phyloP scores from a whole-genome alignment of 2,888 invertebrate species.

The Pecten maximus region DNA sequence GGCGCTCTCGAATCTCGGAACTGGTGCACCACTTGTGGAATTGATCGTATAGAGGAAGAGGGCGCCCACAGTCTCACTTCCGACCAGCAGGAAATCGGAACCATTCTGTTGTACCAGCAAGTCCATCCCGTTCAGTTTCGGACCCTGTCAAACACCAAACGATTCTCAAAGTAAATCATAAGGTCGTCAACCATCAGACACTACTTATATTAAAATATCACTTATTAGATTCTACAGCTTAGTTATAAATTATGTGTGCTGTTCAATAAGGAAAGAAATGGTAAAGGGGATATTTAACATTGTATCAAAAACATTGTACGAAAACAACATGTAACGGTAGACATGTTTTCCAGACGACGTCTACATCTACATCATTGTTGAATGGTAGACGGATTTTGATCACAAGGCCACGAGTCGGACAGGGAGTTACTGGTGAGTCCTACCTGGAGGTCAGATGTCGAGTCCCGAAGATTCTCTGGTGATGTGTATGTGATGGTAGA shows the following conservation, averaged over 20 bases:
- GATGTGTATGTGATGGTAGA: slow-evolving; percentile 56
- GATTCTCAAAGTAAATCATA: neutral
- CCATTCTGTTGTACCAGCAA: slow-evolving; percentile 59
- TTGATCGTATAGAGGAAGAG: slow-evolving; percentile 65
- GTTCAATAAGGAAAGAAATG: no score
- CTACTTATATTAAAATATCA: no score
- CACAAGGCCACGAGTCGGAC: no score
- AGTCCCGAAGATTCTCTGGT: slow-evolving; percentile 62
- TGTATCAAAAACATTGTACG: no score
- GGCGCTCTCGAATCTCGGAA: slow-evolving; percentile 60
- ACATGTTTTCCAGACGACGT: no score
- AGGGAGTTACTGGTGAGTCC: no score
- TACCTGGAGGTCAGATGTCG: slow-evolving; percentile 62
- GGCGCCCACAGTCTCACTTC: slow-evolving; percentile 64
- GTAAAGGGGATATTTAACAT: no score
- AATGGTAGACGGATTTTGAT: no score
- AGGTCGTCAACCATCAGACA: neutral
- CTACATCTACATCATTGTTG: no score
- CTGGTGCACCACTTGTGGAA: slow-evolving; percentile 52
- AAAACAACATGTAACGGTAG: no score
- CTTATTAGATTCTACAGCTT: no score
- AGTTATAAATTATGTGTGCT: no score
- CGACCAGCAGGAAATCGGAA: slow-evolving; percentile 59
- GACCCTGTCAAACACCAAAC: slow-evolving; percentile 56
- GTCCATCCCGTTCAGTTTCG: slow-evolving; percentile 63